A percentile compares a stretch with the other conserved stretches of the same genome.
These are phyloP conservation scores for Piliocolobus tephrosceles DNA, from an alignment of 2,113 vertebrate species.

Conservation along the genomic window DNA sequence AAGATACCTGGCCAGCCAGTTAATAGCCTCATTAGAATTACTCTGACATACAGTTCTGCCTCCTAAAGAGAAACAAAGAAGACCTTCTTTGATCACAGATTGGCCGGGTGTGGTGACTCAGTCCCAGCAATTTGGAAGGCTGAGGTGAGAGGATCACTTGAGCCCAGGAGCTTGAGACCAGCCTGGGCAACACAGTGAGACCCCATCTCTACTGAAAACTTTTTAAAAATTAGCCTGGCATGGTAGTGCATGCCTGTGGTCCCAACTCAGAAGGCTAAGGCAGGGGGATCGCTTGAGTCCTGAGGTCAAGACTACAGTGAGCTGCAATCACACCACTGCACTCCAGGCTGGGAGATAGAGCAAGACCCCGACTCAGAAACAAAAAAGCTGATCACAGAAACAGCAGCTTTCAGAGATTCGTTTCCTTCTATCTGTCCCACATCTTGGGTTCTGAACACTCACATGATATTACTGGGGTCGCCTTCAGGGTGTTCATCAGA, in stretches of 20 bases:
- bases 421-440: background rate
- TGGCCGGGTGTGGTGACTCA: background rate
- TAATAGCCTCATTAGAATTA: background rate
- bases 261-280: background rate
- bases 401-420: background rate
- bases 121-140: background rate
- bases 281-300: background rate
- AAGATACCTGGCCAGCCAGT: background rate
- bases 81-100: background rate
- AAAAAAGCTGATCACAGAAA: background rate
- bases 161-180: background rate
- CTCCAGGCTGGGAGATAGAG: background rate
- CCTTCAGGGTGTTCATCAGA: no score
- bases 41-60: background rate
- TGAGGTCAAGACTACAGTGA: background rate
- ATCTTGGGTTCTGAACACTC: background rate
- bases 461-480: accelerated
- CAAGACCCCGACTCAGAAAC: background rate
- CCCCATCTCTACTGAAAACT: background rate
- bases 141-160: background rate
- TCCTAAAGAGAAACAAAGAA: background rate
- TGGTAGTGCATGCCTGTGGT: background rate
- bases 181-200: background rate
- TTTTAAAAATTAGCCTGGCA: background rate
- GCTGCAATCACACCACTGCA: background rate